phyloP scores from a whole-genome alignment of 2,797 vertebrate species.

The Neosilurus hyrtlii region DNA sequence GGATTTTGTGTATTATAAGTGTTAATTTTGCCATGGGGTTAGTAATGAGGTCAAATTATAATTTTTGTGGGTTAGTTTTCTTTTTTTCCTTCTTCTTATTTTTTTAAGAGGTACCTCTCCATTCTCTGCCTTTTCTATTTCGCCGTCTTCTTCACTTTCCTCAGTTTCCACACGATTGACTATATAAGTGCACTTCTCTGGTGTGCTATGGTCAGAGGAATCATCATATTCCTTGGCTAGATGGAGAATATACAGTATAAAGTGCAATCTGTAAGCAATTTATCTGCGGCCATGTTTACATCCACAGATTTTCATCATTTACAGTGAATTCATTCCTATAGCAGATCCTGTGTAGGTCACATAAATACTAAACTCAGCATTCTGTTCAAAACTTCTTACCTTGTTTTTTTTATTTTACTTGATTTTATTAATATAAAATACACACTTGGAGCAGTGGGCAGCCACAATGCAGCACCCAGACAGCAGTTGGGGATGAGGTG shows the following conservation, averaged over 20 bases:
- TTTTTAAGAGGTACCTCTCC: slow-evolving; percentile 32
- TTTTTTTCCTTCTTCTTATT: not conserved
- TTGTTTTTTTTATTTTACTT: too few relatives aligned
- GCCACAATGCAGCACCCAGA: too few relatives aligned
- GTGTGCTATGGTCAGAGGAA: slow-evolving; percentile 49
- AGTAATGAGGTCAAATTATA: not conserved
- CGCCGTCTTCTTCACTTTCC: slow-evolving; percentile 18
- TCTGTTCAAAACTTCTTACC: not conserved
- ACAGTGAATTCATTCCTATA: not conserved
- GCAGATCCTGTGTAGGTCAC: not conserved
- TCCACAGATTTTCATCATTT: not conserved
- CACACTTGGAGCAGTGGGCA: too few relatives aligned
- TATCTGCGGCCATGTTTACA: not conserved
- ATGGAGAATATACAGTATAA: not conserved
- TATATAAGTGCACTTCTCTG: slow-evolving; percentile 44
- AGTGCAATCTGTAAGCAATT: not conserved
- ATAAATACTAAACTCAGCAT: too few relatives aligned
- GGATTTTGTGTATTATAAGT: not conserved
- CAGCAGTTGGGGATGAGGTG: too few relatives aligned
- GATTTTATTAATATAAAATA: too few relatives aligned
- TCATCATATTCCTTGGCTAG: slow-evolving; percentile 37
- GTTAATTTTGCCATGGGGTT: not conserved
- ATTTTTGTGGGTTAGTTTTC: not conserved
- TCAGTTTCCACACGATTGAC: slow-evolving; percentile 47
- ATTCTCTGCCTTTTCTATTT: slow-evolving; percentile 45